Conservation (phyloP, 1,140 invertebrate genomes). For the Rhagoletis zephyria region DNA sequence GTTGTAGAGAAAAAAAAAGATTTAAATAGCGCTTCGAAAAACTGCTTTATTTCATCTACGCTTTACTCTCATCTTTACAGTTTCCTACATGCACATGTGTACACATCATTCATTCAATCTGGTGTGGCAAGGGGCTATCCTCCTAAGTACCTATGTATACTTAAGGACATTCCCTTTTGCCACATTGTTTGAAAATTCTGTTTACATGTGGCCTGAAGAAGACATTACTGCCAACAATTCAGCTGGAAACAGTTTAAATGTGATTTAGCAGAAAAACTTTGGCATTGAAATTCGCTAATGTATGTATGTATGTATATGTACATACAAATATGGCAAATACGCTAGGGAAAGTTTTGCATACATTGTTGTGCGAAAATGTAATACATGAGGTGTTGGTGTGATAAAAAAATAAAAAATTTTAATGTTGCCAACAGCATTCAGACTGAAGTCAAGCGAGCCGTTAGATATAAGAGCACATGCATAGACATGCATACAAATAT, state of each 20-base stretch:
- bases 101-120: slow-evolving; percentile 11
- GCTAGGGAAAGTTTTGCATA: neutral
- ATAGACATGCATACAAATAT: too few relatives aligned
- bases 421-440: too few relatives aligned
- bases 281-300: too few relatives aligned
- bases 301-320: neutral
- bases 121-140: too few relatives aligned
- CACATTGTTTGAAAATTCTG: slow-evolving; percentile 28
- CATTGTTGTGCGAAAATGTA: neutral
- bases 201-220: neutral
- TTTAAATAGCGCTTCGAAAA: too few relatives aligned
- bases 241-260: slow-evolving; percentile 29
- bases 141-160: neutral
- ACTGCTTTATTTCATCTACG: too few relatives aligned
- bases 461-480: too few relatives aligned
- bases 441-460: too few relatives aligned
- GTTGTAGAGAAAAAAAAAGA: too few relatives aligned
- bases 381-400: neutral
- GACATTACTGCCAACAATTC: neutral
- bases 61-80: neutral
- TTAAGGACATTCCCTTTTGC: neutral
- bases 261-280: neutral
- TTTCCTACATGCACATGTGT: neutral
- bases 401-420: neutral
- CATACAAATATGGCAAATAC: neutral